Percentiles rank a stretch among this genome's conserved stretches.
phyloP scores from a whole-genome alignment of 2,888 invertebrate genomes.

The Zygogramma bicolorata region DNA sequence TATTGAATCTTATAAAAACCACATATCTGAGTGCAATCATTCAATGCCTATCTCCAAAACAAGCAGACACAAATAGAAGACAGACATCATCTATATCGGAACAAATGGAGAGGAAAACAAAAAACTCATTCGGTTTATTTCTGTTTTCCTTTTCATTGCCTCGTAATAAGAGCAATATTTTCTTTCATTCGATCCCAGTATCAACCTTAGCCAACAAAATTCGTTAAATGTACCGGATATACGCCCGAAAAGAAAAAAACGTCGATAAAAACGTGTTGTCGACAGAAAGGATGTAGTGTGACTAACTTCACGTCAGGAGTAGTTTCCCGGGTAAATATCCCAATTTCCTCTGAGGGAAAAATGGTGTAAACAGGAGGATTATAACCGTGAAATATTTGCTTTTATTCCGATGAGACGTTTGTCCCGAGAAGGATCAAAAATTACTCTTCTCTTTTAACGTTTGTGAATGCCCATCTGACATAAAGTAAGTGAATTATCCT shows the following conservation, averaged over 20 bases:
- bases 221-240: neutral
- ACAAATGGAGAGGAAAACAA: neutral
- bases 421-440: neutral
- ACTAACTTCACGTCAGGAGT: slow-evolving; percentile 27
- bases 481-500: neutral
- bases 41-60: neutral
- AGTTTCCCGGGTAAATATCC: slow-evolving; percentile 18
- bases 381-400: neutral
- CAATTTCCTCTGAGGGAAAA: neutral
- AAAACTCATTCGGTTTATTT: neutral
- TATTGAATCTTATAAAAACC: too few relatives aligned
- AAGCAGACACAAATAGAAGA: neutral
- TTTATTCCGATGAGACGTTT: neutral
- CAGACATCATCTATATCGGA: neutral
- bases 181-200: neutral
- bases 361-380: neutral
- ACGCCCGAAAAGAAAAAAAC: neutral
- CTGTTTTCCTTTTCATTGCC: slow-evolving; percentile 1
- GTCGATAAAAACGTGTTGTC: slow-evolving; percentile 4
- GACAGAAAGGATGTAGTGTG: slow-evolving; percentile 26
- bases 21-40: too few relatives aligned
- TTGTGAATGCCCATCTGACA: neutral
- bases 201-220: neutral
- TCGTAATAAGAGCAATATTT: neutral
- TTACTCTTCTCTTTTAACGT: neutral